These are phyloP conservation scores for Falco biarmicus DNA, from an alignment of 2,797 vertebrate genomes.

Conservation along the genomic window DNA sequence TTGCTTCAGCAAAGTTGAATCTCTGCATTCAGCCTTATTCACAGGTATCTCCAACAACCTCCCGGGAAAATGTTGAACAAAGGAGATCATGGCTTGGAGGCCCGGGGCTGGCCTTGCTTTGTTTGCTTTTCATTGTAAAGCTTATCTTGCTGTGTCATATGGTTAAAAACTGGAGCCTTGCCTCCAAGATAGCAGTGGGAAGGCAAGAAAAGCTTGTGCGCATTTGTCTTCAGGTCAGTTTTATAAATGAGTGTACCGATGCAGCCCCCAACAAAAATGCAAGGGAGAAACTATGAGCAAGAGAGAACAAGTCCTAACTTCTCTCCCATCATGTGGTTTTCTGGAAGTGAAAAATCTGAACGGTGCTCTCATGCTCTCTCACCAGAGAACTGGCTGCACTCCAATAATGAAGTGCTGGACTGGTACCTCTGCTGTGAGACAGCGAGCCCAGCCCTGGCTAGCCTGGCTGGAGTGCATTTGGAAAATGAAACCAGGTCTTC, in stretches of 20 bases:
- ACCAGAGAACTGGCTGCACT: not conserved
- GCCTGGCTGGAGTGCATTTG: not conserved
- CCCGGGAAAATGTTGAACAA: slow-evolving; percentile 57
- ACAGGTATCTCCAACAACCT: slow-evolving; percentile 26
- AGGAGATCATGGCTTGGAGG: slow-evolving; percentile 22
- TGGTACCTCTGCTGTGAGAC: not conserved
- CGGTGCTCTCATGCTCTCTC: not conserved
- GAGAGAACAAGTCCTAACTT: not conserved
- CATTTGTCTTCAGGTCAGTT: slow-evolving; percentile 52
- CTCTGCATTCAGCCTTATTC: slow-evolving; percentile 14
- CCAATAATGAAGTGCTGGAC: not conserved
- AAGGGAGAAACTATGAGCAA: not conserved
- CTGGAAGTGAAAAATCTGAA: not conserved
- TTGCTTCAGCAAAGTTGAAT: slow-evolving; percentile 39
- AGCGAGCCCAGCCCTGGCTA: not conserved
- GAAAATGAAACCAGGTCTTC: not conserved
- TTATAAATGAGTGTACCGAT: slow-evolving; percentile 38
- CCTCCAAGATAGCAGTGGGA: slow-evolving; percentile 43
- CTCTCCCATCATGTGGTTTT: not conserved
- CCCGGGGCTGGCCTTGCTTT: slow-evolving; percentile 37
- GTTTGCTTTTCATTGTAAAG: slow-evolving; percentile 59
- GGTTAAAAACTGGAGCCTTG: slow-evolving; percentile 58
- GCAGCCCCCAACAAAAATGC: not conserved
- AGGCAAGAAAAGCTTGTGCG: slow-evolving; percentile 23
- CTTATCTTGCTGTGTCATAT: slow-evolving; percentile 72